Evolutionary conservation across 1,140 invertebrate species (phyloP).

Genomic region (Hydropsyche tenuis): DNA sequence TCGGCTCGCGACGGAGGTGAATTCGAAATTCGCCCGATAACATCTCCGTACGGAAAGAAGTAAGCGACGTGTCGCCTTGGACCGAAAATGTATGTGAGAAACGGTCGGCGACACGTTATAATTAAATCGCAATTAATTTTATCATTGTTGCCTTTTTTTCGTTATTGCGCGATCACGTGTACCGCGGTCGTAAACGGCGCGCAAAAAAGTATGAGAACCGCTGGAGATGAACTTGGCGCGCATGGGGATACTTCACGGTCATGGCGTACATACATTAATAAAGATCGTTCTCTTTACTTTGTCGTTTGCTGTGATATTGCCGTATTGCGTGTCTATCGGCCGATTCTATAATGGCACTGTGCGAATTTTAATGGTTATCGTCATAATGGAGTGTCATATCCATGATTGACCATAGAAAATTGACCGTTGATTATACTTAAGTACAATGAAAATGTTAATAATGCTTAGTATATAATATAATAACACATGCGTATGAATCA

Average conservation of each 20-base stretch:
- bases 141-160: neutral
- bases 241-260: conserved; percentile 27
- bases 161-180: conserved; percentile 23
- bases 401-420: no score
- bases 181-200: neutral
- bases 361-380: no score
- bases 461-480: no score
- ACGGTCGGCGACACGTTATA: conserved; percentile 17
- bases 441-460: no score
- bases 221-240: conserved; percentile 18
- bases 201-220: conserved; percentile 32
- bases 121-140: conserved; percentile 42
- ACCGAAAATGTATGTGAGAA: conserved; percentile 41
- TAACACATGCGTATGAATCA: no score
- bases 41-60: neutral
- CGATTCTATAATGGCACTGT: no score
- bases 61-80: conserved; percentile 13
- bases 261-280: conserved; percentile 30
- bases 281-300: neutral
- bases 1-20: conserved; percentile 35
- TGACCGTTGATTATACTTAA: no score
- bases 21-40: conserved; percentile 39
- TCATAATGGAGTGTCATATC: no score
- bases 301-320: neutral
- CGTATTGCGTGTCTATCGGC: no score